Percentiles rank a stretch among this genome's conserved stretches.
phyloP scores from a whole-genome alignment of 2,888 invertebrate species.

The Noctuana brunneofusca region DNA sequence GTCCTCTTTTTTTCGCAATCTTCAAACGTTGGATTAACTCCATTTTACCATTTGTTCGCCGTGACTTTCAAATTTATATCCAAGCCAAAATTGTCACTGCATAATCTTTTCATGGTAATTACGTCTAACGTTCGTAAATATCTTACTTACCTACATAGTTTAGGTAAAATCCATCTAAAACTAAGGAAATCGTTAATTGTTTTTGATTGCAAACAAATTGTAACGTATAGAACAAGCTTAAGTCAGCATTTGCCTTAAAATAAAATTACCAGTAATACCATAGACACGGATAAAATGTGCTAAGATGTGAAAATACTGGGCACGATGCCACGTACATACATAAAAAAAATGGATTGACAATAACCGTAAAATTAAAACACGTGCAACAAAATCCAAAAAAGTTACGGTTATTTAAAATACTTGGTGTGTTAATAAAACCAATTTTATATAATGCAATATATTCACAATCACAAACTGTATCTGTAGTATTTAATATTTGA shows the following conservation, averaged over 20 bases:
- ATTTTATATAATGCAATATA: background rate
- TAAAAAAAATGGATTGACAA: slow-evolving; percentile 28
- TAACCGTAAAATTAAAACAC: slow-evolving; percentile 21
- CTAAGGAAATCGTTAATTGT: too few relatives aligned
- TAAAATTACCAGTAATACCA: background rate
- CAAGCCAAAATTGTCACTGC: too few relatives aligned
- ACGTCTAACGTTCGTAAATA: too few relatives aligned
- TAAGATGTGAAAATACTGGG: slow-evolving; percentile 10
- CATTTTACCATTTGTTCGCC: too few relatives aligned
- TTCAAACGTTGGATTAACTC: too few relatives aligned
- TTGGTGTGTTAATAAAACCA: background rate
- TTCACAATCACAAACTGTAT: background rate
- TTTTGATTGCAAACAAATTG: background rate
- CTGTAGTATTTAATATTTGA: background rate
- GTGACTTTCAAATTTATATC: too few relatives aligned
- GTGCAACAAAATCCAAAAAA: background rate
- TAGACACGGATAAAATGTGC: background rate
- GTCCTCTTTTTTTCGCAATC: too few relatives aligned
- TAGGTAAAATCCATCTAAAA: too few relatives aligned
- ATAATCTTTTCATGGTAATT: too few relatives aligned
- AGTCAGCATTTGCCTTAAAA: background rate
- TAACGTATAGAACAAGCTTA: background rate
- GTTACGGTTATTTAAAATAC: background rate
- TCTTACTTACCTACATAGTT: too few relatives aligned
- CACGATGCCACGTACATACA: slow-evolving; percentile 31